These are phyloP conservation scores for Anniella stebbinsi DNA, from an alignment of 2,797 vertebrate species.

Conservation along the genomic window DNA sequence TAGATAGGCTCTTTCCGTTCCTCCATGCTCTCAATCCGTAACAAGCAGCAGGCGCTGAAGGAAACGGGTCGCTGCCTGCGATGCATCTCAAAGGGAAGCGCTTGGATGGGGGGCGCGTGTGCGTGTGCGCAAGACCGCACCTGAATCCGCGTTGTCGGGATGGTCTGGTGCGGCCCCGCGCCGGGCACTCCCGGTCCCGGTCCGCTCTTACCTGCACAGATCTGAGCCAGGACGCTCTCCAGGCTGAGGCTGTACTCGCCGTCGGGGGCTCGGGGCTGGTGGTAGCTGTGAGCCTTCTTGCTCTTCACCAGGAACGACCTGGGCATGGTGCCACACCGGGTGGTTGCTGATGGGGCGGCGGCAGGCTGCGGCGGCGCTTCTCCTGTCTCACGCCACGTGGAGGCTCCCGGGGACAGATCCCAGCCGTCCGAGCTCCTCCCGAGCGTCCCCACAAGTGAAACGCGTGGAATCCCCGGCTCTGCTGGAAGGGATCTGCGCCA, in stretches of 20 bases:
- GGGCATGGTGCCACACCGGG: conserved; percentile 83
- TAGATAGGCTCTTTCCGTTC: too few species aligned
- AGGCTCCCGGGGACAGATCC: conserved; percentile 12
- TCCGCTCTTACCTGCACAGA: conserved; percentile 89
- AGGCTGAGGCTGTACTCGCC: conserved; percentile 84
- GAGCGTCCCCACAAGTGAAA: conserved; percentile 33
- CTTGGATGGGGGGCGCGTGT: too few species aligned
- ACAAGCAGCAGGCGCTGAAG: background rate
- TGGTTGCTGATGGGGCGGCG: background rate
- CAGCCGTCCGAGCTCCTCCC: conserved; percentile 37
- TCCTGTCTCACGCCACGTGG: conserved; percentile 5
- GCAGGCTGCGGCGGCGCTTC: background rate
- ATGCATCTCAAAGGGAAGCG: background rate
- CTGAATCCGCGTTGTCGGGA: background rate
- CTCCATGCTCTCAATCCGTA: background rate
- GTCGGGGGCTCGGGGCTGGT: conserved; percentile 88
- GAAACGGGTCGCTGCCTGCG: background rate
- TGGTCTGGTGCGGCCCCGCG: background rate
- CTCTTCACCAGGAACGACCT: conserved; percentile 98
- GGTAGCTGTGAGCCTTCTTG: conserved; percentile 98
- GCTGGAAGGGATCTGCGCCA: conserved; percentile 77
- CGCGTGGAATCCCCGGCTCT: conserved; percentile 22
- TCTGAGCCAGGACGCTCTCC: conserved; percentile 84
- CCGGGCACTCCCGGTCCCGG: background rate
- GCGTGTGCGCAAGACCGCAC: background rate